Conservation (phyloP, 2,113 vertebrate species). For the Syrmaticus mikado region DNA sequence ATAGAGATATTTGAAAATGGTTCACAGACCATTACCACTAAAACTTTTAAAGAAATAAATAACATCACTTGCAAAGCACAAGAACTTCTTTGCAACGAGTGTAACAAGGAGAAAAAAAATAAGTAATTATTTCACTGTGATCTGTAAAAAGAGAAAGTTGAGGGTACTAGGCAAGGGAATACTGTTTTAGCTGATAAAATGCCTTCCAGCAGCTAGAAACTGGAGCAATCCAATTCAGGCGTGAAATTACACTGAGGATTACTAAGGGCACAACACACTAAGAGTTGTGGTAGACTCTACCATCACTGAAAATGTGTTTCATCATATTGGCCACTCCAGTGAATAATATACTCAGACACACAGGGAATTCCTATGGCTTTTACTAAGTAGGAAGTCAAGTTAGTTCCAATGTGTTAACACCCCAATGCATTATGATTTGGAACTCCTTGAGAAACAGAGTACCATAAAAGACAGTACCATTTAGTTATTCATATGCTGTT, state of each 20-base stretch:
- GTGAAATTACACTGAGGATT: constrained; percentile 38
- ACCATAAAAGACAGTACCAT: background rate
- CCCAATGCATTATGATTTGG: constrained; percentile 2
- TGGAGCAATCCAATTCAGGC: background rate
- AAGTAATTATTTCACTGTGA: background rate
- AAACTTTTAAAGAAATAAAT: background rate
- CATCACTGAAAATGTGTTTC: constrained; percentile 20
- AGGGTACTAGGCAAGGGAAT: constrained; percentile 7
- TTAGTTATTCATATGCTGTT: background rate
- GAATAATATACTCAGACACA: constrained; percentile 29
- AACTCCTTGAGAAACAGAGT: constrained; percentile 17
- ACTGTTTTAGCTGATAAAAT: constrained; percentile 40
- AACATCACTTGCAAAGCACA: background rate
- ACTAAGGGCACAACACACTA: background rate
- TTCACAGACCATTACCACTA: background rate
- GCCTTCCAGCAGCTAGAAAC: constrained; percentile 37
- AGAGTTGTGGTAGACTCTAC: background rate
- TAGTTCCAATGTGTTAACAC: constrained; percentile 10
- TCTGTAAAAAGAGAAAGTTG: background rate
- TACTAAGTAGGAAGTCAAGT: constrained; percentile 31
- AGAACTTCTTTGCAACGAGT: background rate
- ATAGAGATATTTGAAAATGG: background rate
- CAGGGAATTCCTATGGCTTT: constrained; percentile 45
- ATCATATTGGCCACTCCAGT: constrained; percentile 7
- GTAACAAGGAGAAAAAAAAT: background rate